A percentile compares a stretch with the other conserved stretches of the same genome.
These are phyloP conservation scores for Eptesicus fuscus DNA, from an alignment of 2,113 vertebrate genomes.

Conservation along the genomic window DNA sequence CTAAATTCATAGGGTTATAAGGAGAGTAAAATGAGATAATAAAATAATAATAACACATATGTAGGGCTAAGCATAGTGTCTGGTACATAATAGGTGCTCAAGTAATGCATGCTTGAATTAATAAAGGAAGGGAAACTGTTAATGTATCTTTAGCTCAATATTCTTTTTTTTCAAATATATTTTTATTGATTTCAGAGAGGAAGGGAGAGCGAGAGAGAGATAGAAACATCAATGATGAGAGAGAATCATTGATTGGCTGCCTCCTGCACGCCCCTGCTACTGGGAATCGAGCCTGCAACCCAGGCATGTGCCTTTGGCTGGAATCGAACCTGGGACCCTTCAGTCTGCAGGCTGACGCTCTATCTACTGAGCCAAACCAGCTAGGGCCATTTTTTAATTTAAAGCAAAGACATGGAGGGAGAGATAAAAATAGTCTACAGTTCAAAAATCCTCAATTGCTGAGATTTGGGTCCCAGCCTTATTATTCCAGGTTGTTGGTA, in stretches of 20 bases:
- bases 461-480: not conserved
- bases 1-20: not conserved
- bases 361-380: too few species aligned
- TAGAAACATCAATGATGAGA: too few species aligned
- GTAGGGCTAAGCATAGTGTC: not conserved
- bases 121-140: not conserved
- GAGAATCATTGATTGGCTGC: too few species aligned
- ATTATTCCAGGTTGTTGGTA: not conserved
- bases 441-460: not conserved
- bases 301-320: too few species aligned
- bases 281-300: too few species aligned
- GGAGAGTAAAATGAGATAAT: not conserved
- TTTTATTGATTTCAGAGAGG: too few species aligned
- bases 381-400: not conserved
- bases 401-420: not conserved
- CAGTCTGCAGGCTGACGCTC: too few species aligned
- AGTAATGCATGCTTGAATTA: not conserved
- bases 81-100: not conserved
- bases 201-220: too few species aligned
- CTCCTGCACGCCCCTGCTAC: too few species aligned
- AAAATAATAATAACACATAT: not conserved
- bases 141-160: not conserved
- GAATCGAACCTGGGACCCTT: too few species aligned
- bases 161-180: not conserved
- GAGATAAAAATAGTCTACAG: not conserved